Percentiles rank a stretch among this genome's conserved stretches.
Conservation (phyloP, 2,113 vertebrate species). For the Potamarius usumacintae region DNA sequence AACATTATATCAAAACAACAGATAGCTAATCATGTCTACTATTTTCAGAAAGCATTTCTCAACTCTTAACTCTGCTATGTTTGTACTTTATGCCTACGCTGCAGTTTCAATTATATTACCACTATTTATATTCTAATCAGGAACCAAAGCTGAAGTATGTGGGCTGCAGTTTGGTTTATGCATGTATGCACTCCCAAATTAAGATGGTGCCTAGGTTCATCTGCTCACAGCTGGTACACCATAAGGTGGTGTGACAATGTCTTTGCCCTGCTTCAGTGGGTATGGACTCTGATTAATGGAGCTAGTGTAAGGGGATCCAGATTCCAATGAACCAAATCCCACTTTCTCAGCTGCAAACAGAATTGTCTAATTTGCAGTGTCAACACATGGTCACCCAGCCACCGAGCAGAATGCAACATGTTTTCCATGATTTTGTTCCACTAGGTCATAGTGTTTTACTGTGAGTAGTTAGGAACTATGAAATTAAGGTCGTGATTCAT, state of each 20-base stretch:
- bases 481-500: not conserved
- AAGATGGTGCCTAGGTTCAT: conserved; percentile 45
- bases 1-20: not conserved
- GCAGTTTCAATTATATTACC: conserved; percentile 4
- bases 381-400: not conserved
- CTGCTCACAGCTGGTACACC: conserved; percentile 47
- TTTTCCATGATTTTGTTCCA: not conserved
- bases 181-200: conserved; percentile 29
- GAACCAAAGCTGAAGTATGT: conserved; percentile 20
- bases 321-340: conserved; percentile 22
- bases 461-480: not conserved
- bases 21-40: not conserved
- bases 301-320: conserved; percentile 20
- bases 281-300: conserved; percentile 44
- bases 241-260: conserved; percentile 46
- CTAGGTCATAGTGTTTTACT: not conserved
- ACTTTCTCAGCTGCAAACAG: conserved; percentile 8
- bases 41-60: not conserved
- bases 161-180: conserved; percentile 13
- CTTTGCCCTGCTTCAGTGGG: conserved; percentile 46
- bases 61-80: not conserved
- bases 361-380: conserved; percentile 27
- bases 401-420: not conserved
- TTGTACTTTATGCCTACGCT: conserved; percentile 1
- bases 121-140: conserved; percentile 41